Percentiles rank a stretch among this genome's conserved stretches.
Conservation (phyloP, 92 coral and sea anemone species). For the Epizoanthus fatuus region DNA sequence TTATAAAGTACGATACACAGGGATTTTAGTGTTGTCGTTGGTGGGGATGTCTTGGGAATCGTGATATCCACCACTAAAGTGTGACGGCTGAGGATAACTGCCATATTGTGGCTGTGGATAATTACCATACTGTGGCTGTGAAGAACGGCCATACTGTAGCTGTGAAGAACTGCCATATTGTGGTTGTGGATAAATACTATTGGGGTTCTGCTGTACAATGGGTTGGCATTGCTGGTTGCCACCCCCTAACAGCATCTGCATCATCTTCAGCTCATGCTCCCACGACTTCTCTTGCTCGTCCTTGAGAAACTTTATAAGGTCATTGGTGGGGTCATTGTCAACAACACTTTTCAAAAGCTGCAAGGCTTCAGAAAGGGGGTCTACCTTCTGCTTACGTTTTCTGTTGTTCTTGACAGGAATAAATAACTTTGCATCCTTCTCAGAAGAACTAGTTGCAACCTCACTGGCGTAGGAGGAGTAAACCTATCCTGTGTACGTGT, state of each 20-base stretch:
- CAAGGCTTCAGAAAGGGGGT: slow-evolving; percentile 37
- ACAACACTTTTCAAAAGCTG: slow-evolving; percentile 24
- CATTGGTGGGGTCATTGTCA: slow-evolving; percentile 35
- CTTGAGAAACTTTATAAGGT: slow-evolving; percentile 19
- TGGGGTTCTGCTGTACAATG: too few species aligned
- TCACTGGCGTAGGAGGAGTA: too few species aligned
- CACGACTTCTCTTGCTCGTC: slow-evolving; percentile 5
- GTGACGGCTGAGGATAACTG: neutral
- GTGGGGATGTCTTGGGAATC: slow-evolving; percentile 16
- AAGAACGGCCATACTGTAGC: too few species aligned
- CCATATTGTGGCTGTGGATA: too few species aligned
- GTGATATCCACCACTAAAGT: slow-evolving; percentile 5
- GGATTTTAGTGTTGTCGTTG: neutral
- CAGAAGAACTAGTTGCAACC: neutral
- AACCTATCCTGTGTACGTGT: too few species aligned
- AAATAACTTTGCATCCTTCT: slow-evolving; percentile 5
- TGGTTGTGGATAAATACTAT: too few species aligned
- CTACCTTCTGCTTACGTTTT: neutral
- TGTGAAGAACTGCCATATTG: too few species aligned
- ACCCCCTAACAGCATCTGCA: slow-evolving; percentile 6
- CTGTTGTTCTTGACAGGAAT: slow-evolving; percentile 24
- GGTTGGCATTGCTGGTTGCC: neutral
- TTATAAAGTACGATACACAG: too few species aligned
- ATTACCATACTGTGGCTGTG: too few species aligned
- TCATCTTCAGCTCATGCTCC: slow-evolving; percentile 29